Base-by-base conservation (phyloP, 2,888 invertebrate genomes). In the Eucera pruinosa region DNA sequence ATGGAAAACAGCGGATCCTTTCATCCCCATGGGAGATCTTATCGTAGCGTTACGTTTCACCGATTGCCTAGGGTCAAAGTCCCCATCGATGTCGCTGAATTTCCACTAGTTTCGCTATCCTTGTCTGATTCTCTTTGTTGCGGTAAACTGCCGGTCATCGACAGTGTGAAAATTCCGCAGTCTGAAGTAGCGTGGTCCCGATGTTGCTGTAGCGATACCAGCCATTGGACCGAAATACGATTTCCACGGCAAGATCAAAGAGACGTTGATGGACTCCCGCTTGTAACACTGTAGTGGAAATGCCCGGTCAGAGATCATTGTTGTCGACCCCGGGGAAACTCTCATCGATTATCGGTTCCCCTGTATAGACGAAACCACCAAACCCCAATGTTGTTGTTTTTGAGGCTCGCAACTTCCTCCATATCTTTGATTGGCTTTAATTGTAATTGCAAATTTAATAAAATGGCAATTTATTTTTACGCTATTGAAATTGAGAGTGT, bases 241-340 rank as follows among this genome's bases (percentile, higher is more conserved):
- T 78, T 80, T 80, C 70, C 65, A 62, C 33, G 58, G 30, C 33
- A 62, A 74, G 79, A 80, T 80, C 80, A 80, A 80, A 80, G 79
- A 43, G 62, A 66, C 66, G 25, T 41, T 57, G 64, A 75, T 67
- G 62, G 54, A 79, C 62, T 15, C 39, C 18, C 2, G 18, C 57
- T 39, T 9, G 67, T 41, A 62, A 67, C 62, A 15, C 9, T 41
- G 58, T 23, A 54, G 27, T n/a, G 58, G 41, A 45, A 48, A 65
- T 45, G 20, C 9, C 45, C 45, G 54, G 36, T 66, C 70, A 69
- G 60, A 65, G 65, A 74, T 78, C 78, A 69, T 73, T 65, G 78
- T 65, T 61, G 47, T 52, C 52, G 58, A 36, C n/a, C 54, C 50
- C 41, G 6, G 20, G 47, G 47, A 30, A 41, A 54, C 55, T 50